These are phyloP conservation scores for Myotis lucifugus DNA, from an alignment of 2,113 vertebrate genomes.

Conservation along the genomic window DNA sequence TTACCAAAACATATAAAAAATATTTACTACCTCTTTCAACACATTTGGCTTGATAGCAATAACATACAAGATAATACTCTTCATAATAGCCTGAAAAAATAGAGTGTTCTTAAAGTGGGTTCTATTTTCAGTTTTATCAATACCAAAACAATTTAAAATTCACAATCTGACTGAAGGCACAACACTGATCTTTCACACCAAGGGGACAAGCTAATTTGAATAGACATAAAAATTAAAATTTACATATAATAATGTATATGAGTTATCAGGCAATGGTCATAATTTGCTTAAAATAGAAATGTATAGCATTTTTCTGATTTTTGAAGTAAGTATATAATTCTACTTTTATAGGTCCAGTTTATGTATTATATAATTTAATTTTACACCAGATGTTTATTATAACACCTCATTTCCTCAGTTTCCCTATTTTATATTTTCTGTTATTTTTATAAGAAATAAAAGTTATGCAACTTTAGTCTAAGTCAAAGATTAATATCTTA, in stretches of 20 bases:
- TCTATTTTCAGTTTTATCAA: slow-evolving; percentile 18
- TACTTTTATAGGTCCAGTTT: not conserved
- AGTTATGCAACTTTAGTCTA: not conserved
- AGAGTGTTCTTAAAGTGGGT: not conserved
- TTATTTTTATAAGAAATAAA: slow-evolving; percentile 38
- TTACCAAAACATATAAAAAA: not conserved
- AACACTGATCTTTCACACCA: not conserved
- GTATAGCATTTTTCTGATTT: not conserved
- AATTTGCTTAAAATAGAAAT: not conserved
- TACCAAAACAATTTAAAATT: not conserved
- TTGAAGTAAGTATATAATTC: not conserved
- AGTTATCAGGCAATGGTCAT: not conserved
- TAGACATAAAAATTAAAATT: not conserved
- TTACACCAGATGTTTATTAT: not conserved
- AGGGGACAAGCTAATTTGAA: not conserved
- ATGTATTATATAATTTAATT: slow-evolving; percentile 10
- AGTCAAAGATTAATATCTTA: slow-evolving; percentile 19
- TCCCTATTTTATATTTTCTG: slow-evolving; percentile 13
- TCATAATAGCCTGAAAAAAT: not conserved
- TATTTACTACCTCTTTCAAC: not conserved
- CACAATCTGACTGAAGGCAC: not conserved
- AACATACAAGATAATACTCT: not conserved
- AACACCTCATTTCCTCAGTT: not conserved
- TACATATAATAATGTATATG: not conserved
- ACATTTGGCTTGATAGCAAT: not conserved